Conservation (phyloP, 1,140 invertebrate species). For the Pomacea maculata region DNA sequence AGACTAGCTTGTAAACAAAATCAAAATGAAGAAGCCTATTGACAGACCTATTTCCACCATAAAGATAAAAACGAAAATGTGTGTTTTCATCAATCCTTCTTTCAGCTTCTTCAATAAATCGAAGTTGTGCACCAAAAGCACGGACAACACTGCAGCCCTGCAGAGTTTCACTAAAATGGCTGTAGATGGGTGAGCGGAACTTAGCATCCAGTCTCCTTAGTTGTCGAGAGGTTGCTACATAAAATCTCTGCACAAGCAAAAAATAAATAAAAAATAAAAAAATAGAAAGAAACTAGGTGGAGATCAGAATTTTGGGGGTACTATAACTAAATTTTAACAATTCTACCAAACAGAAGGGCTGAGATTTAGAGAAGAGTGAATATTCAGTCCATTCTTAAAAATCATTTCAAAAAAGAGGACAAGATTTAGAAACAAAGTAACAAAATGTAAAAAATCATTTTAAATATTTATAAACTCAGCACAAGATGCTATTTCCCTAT, state of each 20-base stretch:
- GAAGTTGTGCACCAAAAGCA: slow-evolving; percentile 65
- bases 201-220: slow-evolving; percentile 67
- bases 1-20: too few relatives aligned
- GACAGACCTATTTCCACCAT: slow-evolving; percentile 5
- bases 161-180: slow-evolving; percentile 68
- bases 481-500: too few relatives aligned
- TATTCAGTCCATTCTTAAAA: neutral
- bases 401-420: too few relatives aligned
- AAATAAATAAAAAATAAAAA: neutral
- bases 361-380: neutral
- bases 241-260: slow-evolving; percentile 59
- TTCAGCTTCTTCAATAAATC: slow-evolving; percentile 66
- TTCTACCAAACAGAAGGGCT: neutral
- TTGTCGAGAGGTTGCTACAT: slow-evolving; percentile 68
- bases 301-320: neutral
- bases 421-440: slow-evolving; percentile 1
- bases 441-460: neutral
- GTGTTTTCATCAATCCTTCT: slow-evolving; percentile 61
- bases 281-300: neutral
- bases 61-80: slow-evolving; percentile 34
- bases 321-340: neutral
- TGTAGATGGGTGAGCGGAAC: slow-evolving; percentile 67
- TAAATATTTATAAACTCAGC: too few relatives aligned
- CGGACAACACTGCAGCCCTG: slow-evolving; percentile 69
- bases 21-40: too few relatives aligned